A percentile compares a stretch with the other conserved stretches of the same genome.
phyloP scores from a whole-genome alignment of 2,888 invertebrate genomes.

The Drosophila ezoana region DNA sequence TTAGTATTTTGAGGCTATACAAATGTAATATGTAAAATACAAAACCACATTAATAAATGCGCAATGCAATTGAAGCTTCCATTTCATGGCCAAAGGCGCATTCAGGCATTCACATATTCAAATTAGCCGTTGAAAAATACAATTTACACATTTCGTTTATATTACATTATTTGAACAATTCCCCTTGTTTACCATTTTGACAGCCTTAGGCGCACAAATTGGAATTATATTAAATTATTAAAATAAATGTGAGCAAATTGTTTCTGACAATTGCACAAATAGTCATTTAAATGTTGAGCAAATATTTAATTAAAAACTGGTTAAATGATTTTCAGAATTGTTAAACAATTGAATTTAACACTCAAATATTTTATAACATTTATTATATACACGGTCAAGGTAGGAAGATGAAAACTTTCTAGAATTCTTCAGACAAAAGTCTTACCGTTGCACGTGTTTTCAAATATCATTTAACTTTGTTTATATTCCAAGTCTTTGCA shows the following conservation, averaged over 20 bases:
- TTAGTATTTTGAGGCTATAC: background rate
- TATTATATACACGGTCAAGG: background rate
- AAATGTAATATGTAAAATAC: background rate
- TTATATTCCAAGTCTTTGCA: background rate
- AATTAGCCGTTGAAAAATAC: conserved; percentile 9
- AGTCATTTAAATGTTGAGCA: background rate
- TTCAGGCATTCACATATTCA: conserved; percentile 1
- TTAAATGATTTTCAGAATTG: too few relatives aligned
- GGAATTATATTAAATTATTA: too few relatives aligned
- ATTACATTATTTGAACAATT: background rate
- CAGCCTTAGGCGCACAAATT: background rate
- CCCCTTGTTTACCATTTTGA: background rate
- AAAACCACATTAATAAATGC: background rate
- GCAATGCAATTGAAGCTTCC: background rate
- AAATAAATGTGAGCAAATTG: too few relatives aligned
- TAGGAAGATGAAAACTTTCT: too few relatives aligned
- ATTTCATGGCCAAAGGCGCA: background rate
- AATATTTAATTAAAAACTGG: background rate
- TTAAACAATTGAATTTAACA: too few relatives aligned
- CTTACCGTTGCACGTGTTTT: background rate
- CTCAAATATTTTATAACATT: background rate
- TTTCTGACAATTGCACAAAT: background rate
- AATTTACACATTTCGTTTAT: background rate
- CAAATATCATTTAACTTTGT: background rate
- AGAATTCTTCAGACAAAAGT: too few relatives aligned